Percentiles rank a stretch among this genome's conserved stretches.
These are phyloP conservation scores for Enchytraeus crypticus DNA, from an alignment of 2,888 invertebrate genomes.

Conservation along the genomic window DNA sequence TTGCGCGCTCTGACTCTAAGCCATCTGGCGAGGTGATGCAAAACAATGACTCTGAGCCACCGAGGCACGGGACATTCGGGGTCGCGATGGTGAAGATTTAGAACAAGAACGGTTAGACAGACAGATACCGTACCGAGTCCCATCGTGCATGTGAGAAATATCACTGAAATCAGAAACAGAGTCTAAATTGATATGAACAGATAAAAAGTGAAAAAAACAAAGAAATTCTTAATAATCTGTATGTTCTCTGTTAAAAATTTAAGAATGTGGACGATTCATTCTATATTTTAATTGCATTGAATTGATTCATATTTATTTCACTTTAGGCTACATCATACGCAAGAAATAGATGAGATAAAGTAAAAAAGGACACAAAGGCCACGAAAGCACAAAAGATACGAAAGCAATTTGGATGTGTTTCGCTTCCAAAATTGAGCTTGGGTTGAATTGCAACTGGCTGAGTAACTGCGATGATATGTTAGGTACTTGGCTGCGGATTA, in stretches of 20 bases:
- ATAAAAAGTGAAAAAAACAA: background rate
- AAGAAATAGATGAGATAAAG: too few relatives aligned
- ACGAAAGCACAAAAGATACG: too few relatives aligned
- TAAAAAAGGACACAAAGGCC: too few relatives aligned
- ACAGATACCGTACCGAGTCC: constrained; percentile 27
- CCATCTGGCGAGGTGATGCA: constrained; percentile 23
- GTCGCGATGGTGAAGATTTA: constrained; percentile 27
- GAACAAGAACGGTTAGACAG: constrained; percentile 26
- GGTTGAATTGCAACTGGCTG: too few relatives aligned
- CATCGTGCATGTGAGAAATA: constrained; percentile 30
- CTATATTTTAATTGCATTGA: too few relatives aligned
- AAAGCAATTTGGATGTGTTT: too few relatives aligned
- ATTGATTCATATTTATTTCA: too few relatives aligned
- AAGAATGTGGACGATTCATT: too few relatives aligned
- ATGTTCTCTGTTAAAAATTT: background rate
- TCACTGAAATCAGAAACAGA: constrained; percentile 14
- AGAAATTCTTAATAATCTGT: background rate
- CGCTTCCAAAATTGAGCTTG: too few relatives aligned
- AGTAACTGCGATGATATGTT: too few relatives aligned
- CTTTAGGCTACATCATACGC: too few relatives aligned
- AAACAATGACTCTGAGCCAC: constrained; percentile 20
- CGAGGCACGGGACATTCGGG: constrained; percentile 22
- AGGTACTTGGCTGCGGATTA: too few relatives aligned
- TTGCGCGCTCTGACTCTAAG: constrained; percentile 22
- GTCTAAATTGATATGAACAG: background rate